A percentile compares a stretch with the other conserved stretches of the same genome.
phyloP scores from a whole-genome alignment of 2,888 invertebrate genomes.

The Mylabris sibirica region DNA sequence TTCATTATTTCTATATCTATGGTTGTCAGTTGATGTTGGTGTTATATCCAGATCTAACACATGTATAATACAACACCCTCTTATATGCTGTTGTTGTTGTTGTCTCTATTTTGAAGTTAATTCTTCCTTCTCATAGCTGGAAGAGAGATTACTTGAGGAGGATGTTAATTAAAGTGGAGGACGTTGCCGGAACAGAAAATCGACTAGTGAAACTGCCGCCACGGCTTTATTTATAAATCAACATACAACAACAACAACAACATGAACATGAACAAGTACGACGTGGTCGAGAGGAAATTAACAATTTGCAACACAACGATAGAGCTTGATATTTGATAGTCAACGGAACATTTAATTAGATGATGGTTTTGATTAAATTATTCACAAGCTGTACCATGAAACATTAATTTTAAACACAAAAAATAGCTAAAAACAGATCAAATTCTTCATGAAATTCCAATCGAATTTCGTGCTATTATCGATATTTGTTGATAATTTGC shows the following conservation, averaged over 20 bases:
- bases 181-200: slow-evolving; percentile 33
- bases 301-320: slow-evolving; percentile 12
- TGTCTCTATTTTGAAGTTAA: slow-evolving; percentile 2
- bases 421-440: background rate
- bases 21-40: slow-evolving; percentile 25
- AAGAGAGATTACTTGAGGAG: slow-evolving; percentile 53
- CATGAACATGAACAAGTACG: background rate
- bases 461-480: background rate
- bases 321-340: slow-evolving; percentile 1
- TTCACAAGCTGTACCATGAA: background rate
- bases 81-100: background rate
- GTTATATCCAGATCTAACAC: background rate
- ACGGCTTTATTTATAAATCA: slow-evolving; percentile 27
- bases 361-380: slow-evolving; percentile 6
- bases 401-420: background rate
- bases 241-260: slow-evolving; percentile 12
- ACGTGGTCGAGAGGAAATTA: slow-evolving; percentile 12
- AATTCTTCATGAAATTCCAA: background rate
- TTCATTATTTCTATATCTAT: slow-evolving; percentile 45
- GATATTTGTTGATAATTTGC: slow-evolving; percentile 1
- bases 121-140: slow-evolving; percentile 4
- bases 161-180: slow-evolving; percentile 45
- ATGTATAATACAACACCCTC: background rate
- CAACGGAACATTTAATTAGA: slow-evolving; percentile 10
- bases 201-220: slow-evolving; percentile 31